Percentiles rank a stretch among this genome's conserved stretches.
These are phyloP conservation scores for Deilephila porcellus DNA, from an alignment of 2,888 invertebrate genomes.

Conservation along the genomic window DNA sequence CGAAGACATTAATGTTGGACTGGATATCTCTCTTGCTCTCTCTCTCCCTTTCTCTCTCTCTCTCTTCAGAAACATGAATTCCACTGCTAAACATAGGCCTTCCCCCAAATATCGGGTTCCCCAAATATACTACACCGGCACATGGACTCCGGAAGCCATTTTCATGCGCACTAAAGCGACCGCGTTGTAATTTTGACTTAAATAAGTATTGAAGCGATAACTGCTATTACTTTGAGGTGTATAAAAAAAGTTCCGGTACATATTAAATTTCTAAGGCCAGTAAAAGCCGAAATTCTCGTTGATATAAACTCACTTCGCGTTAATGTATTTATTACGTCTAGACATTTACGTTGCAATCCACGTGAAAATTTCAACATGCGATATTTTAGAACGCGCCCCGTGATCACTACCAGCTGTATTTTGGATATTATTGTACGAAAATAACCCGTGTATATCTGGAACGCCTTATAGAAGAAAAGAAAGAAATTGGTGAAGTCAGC, in stretches of 20 bases:
- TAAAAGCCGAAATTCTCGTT: neutral
- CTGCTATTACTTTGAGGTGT: too few species aligned
- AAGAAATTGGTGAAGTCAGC: neutral
- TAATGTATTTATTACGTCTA: slow-evolving; percentile 3
- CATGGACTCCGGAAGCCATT: too few species aligned
- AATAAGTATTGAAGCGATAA: too few species aligned
- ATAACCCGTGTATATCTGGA: neutral
- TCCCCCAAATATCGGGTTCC: too few species aligned
- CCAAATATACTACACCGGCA: too few species aligned
- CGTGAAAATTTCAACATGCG: neutral
- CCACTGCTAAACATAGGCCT: too few species aligned
- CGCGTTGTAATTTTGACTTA: too few species aligned
- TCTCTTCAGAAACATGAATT: too few species aligned
- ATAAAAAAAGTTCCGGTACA: neutral
- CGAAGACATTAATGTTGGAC: too few species aligned
- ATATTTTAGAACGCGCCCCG: neutral
- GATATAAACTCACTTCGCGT: neutral
- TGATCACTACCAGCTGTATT: slow-evolving; percentile 13
- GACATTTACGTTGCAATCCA: neutral
- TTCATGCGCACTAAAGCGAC: too few species aligned
- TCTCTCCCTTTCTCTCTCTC: too few species aligned
- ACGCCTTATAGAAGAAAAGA: neutral
- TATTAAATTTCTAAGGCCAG: neutral
- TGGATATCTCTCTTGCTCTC: too few species aligned
- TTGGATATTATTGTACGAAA: slow-evolving; percentile 1